Conservation (phyloP, 2,797 vertebrate species). For the Acridotheres tristis region DNA sequence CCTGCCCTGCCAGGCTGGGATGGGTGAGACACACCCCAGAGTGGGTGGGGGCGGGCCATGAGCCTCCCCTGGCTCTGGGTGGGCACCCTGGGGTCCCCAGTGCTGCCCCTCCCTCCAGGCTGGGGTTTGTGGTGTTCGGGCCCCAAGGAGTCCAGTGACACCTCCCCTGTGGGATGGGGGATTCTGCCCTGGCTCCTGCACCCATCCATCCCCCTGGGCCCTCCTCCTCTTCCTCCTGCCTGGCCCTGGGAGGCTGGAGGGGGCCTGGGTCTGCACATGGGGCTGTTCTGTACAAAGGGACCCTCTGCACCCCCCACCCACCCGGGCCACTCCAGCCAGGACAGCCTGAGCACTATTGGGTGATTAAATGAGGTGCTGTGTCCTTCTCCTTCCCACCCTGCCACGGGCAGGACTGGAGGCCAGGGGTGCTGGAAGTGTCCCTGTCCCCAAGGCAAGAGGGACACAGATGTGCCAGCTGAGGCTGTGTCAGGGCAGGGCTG, state of each 20-base stretch:
- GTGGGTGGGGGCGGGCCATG: neutral
- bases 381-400: neutral
- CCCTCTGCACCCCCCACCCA: neutral
- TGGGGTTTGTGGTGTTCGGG: neutral
- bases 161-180: neutral
- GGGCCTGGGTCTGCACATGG: neutral
- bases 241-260: neutral
- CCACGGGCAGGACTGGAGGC: neutral
- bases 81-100: neutral
- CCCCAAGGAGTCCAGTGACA: neutral
- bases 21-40: neutral
- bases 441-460: neutral
- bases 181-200: neutral
- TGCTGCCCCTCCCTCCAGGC: neutral
- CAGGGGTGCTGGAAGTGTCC: neutral
- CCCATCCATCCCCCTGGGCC: neutral
- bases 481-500: neutral
- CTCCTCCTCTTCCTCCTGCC: neutral
- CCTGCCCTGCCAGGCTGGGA: neutral
- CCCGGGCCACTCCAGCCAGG: neutral
- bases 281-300: neutral
- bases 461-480: neutral
- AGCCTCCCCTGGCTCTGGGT: neutral
- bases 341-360: accelerated
- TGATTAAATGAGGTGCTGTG: neutral